Conservation (phyloP, 2,113 vertebrate species). For the Misgurnus mizolepis region DNA sequence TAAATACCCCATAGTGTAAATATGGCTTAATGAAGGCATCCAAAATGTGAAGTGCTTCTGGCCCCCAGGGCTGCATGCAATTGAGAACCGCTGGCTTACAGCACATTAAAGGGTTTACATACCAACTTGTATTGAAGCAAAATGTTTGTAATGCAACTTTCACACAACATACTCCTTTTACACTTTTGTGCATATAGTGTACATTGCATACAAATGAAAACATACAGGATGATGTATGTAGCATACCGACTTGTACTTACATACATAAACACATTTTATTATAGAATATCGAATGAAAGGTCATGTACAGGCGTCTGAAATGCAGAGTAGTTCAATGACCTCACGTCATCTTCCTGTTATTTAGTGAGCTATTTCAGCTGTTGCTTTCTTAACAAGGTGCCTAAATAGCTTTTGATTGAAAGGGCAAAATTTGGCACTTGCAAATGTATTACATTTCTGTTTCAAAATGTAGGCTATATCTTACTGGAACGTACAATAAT, state of each 20-base stretch:
- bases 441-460: not conserved
- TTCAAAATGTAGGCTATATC: not conserved
- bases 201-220: constrained; percentile 6
- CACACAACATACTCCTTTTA: no score
- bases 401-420: constrained; percentile 51
- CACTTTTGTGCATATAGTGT: no score
- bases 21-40: no score
- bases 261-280: constrained; percentile 33
- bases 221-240: not conserved
- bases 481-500: not conserved
- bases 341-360: not conserved
- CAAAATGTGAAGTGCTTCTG: no score
- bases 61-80: no score
- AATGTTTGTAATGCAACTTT: no score
- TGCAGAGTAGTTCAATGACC: constrained; percentile 13
- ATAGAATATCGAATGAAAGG: constrained; percentile 66
- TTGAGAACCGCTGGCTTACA: no score
- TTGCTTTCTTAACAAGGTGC: constrained; percentile 55
- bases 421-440: not conserved
- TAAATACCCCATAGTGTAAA: no score
- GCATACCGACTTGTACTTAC: not conserved
- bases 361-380: constrained; percentile 52
- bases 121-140: no score
- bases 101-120: no score
- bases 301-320: constrained; percentile 50